Evolutionary conservation across 2,113 vertebrate species (phyloP).

Genomic region (Phalacrocorax brasilianus): DNA sequence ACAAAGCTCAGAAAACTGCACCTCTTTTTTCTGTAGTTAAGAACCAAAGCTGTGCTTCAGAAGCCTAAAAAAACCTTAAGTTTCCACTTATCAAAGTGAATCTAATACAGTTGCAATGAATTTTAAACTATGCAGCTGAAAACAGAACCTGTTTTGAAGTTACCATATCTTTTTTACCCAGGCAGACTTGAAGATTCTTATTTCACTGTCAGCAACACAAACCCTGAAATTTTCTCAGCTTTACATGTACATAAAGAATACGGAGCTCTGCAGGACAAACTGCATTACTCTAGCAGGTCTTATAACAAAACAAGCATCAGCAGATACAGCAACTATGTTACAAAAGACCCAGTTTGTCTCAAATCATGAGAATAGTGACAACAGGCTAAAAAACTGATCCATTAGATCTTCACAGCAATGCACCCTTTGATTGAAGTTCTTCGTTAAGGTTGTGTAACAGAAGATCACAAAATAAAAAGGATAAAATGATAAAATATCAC

Average conservation of each 20-base stretch:
- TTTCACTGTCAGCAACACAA: not conserved
- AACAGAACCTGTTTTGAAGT: not conserved
- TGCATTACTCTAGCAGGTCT: not conserved
- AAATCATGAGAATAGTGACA: conserved; percentile 13
- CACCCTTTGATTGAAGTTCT: conserved; percentile 20
- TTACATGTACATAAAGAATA: not conserved
- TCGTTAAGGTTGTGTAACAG: not conserved
- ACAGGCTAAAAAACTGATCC: conserved; percentile 12
- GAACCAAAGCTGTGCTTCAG: not conserved
- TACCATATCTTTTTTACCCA: not conserved
- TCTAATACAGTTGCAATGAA: not conserved
- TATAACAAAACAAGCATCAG: conserved; percentile 15
- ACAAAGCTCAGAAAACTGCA: not conserved
- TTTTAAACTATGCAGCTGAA: not conserved
- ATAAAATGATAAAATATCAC: not conserved
- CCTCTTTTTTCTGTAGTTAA: not conserved
- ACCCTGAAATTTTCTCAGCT: not conserved
- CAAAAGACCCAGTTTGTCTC: not conserved
- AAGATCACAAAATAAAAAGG: not conserved
- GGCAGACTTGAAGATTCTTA: not conserved
- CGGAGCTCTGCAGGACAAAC: not conserved
- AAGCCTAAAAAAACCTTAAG: not conserved
- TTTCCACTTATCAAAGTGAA: not conserved
- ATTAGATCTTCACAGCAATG: not conserved
- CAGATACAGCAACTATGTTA: not conserved